These are phyloP conservation scores for Lethrus apterus DNA, from an alignment of 1,140 invertebrate species.

Conservation along the genomic window DNA sequence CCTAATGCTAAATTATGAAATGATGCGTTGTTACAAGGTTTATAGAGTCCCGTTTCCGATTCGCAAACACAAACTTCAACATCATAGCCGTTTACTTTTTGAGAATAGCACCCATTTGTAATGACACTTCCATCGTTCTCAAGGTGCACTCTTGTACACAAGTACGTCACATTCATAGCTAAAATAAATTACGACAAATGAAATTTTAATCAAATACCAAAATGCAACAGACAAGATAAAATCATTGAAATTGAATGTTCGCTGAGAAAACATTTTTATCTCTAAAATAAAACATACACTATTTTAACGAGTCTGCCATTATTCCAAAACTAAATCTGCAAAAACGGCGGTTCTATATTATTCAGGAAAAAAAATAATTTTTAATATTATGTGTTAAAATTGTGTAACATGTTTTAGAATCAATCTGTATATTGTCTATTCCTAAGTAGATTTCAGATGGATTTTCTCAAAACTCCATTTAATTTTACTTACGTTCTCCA, in stretches of 20 bases:
- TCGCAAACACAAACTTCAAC: constrained; percentile 28
- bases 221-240: neutral
- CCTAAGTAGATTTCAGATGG: neutral
- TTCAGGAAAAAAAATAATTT: neutral
- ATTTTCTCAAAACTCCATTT: neutral
- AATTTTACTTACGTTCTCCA: constrained; percentile 39
- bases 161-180: constrained; percentile 48
- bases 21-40: constrained; percentile 20
- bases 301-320: neutral
- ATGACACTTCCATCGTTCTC: constrained; percentile 36
- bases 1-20: neutral
- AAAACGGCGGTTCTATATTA: neutral
- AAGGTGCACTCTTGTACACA: constrained; percentile 45
- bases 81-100: constrained; percentile 22
- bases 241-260: neutral
- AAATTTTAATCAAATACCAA: neutral
- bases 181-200: constrained; percentile 26
- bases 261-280: neutral
- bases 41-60: constrained; percentile 15
- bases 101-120: constrained; percentile 40
- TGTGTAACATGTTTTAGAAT: neutral
- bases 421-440: neutral
- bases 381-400: neutral
- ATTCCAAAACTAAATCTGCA: neutral
- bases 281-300: neutral